Conservation (phyloP, 2,113 vertebrate genomes). For the Peucedramus taeniatus region DNA sequence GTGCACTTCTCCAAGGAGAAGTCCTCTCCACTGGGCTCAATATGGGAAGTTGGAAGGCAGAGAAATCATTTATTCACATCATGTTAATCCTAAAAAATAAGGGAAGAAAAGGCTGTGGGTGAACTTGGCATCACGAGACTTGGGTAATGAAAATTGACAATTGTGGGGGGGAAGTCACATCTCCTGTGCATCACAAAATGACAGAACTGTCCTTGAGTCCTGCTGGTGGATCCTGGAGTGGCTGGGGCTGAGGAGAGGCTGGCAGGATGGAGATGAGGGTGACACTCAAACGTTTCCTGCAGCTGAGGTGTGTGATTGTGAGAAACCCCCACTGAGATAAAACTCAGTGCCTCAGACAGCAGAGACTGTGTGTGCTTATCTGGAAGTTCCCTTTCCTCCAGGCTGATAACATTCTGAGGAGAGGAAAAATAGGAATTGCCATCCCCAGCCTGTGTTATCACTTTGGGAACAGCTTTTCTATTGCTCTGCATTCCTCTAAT, state of each 20-base stretch:
- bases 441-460: neutral
- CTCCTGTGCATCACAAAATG: rapidly evolving
- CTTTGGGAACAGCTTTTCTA: neutral
- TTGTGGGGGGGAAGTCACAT: rapidly evolving
- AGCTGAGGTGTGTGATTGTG: neutral
- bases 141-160: neutral
- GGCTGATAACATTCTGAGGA: neutral
- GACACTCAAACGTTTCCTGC: neutral
- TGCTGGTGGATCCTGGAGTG: neutral
- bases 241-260: neutral
- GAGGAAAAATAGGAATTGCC: neutral
- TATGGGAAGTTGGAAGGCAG: neutral
- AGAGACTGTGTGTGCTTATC: neutral
- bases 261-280: neutral
- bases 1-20: neutral
- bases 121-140: neutral
- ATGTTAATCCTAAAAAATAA: neutral
- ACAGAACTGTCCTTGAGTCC: neutral
- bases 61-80: neutral
- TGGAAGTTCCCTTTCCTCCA: neutral
- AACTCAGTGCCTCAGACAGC: neutral
- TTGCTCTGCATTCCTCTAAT: neutral
- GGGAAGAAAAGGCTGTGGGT: neutral
- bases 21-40: rapidly evolving
- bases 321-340: neutral